A percentile compares a stretch with the other conserved stretches of the same genome.
These are phyloP conservation scores for Myotis lucifugus DNA, from an alignment of 2,113 vertebrate species.

Conservation along the genomic window DNA sequence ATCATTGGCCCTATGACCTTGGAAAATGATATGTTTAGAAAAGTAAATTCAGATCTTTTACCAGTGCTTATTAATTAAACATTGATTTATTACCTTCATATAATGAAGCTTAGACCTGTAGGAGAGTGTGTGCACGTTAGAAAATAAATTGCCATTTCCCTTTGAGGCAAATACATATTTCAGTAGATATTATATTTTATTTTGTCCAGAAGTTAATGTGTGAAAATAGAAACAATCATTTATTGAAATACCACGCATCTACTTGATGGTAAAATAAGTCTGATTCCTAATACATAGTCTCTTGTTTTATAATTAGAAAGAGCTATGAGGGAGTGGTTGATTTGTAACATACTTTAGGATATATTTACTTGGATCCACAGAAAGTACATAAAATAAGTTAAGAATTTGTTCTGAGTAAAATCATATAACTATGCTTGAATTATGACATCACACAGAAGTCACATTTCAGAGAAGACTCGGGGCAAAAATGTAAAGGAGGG, in stretches of 20 bases:
- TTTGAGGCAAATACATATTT: background rate
- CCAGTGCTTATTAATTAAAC: background rate
- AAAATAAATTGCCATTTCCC: background rate
- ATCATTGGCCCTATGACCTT: background rate
- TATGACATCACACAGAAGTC: background rate
- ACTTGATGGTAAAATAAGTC: background rate
- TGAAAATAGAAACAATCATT: background rate
- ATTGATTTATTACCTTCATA: background rate
- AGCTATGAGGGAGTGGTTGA: background rate
- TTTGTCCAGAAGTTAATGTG: slow-evolving; percentile 1
- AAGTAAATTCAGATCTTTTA: background rate
- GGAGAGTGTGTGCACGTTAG: background rate
- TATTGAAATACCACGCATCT: background rate
- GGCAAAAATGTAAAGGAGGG: background rate
- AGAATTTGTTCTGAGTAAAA: slow-evolving; percentile 4
- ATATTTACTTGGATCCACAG: background rate
- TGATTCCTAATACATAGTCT: background rate
- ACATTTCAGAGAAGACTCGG: background rate
- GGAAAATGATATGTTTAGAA: background rate
- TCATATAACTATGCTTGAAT: background rate
- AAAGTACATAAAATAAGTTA: background rate
- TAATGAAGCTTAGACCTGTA: background rate
- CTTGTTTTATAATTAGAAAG: slow-evolving; percentile 32
- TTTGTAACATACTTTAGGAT: background rate
- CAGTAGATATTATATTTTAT: background rate